Evolutionary conservation across 2,113 vertebrate species (phyloP), one percentile per base, ranked within the genome.

Genomic region (Hyperoodon ampullatus): DNA sequence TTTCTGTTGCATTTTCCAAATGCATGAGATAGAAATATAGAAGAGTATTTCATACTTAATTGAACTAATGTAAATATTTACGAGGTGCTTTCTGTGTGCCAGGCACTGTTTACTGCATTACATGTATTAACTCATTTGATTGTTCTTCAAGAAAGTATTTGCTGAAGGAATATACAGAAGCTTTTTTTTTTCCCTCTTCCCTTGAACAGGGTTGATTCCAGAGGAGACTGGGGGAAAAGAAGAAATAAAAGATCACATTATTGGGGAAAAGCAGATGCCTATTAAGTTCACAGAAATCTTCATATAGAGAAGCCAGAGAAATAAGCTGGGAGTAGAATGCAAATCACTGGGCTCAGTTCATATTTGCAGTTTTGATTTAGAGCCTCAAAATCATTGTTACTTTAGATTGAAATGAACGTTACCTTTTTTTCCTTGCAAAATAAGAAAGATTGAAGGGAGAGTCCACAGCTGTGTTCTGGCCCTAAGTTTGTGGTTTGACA

Each of bases 1-100:
- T 96, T 96, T 82, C 44, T 82, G 71, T 78, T 87, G 26, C 18
- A 35, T 94, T 92, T 95, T 65, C 61, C 60, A 93, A 72, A 42
- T 87, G 60, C 10, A 44, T 23, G 42, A 58, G n/a, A 28, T 33
- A 81, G 63, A 81, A 71, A 35, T 11, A 65, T 26, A 30, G 16
- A 93, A 84, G 71, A 90, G 33, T 7, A 39, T 61, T 89, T 68
- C 26, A 60, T 85, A 28, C 30, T 91, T 82, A 61, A 30, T 30
- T 42, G 44, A 86, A 81, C 26, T 50, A 75, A 26, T n/a, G 4
- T 47, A 68, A 89, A 66, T 72, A 66, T 80, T 70, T 58, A 35
- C 5, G 53, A 60, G 74, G 71, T 47, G 21, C 68, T 95, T 75
- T 78, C 53, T 78, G 0, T 58, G 63, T 70, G 50, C 60, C 58